Evolutionary conservation across 2,113 vertebrate genomes (phyloP), one percentile per base, ranked within the genome.

Genomic region (Catagonus wagneri): DNA sequence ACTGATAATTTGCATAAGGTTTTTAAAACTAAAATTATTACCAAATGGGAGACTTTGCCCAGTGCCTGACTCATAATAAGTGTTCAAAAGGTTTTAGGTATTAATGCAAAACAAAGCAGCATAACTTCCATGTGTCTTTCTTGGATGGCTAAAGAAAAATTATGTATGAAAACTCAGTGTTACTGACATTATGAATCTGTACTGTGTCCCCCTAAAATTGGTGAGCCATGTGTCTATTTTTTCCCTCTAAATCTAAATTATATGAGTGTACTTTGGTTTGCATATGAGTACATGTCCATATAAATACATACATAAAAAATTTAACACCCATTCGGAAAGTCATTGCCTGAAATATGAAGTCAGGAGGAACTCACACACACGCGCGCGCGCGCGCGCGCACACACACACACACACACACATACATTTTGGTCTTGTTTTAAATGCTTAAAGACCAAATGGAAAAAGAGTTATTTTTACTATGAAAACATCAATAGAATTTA

Each of bases 11-110:
- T 89, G 29, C 22, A 50, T 58, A 69, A 50, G 83, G 27, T 66
- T 93, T 95, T 72, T 36, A 34, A 88, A 90, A 68, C 54, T 44
- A 79, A 91, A 96, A 89, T 91, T 6, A 69, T 90, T 74, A 58
- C 58, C 27, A 69, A 69, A n/a, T 63, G 15, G 50, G 20, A 23
- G 39, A 52, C 4, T 71, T 83, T 85, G 10, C 7, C 66, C n/a
- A 93, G 23, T 89, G n/a, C 15, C 32, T 84, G 25, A 81, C 14
- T 78, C 56, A 84, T 20, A 52, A 8, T 36, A 75, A 75, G 32
- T 68, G 3, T 34, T 32, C 20, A 63, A 19, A 68, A 74, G 2
- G 7, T 36, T 72, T 84, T 83, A 71, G 14, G 68, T 39, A 81
- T 52, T 83, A 80, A 71, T 93, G 72, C 34, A 83, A 93, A 94